These are phyloP conservation scores for Araneus ventricosus DNA, from an alignment of 1,140 invertebrate genomes.

Conservation along the genomic window DNA sequence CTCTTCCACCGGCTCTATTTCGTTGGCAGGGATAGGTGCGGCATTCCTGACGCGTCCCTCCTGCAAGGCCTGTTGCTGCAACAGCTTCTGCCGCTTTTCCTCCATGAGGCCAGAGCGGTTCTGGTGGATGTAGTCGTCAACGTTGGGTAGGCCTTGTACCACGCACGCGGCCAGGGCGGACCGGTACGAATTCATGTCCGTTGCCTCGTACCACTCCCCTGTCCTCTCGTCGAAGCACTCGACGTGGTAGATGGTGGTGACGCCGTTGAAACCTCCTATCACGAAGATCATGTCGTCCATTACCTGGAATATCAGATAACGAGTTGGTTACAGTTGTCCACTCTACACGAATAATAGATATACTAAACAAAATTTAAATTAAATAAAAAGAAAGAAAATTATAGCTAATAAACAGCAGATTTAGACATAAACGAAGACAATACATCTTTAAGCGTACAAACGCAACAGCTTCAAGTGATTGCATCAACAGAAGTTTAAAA, in stretches of 20 bases:
- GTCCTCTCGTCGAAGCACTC: conserved; percentile 93
- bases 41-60: conserved; percentile 76
- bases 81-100: conserved; percentile 87
- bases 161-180: conserved; percentile 93
- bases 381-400: no score
- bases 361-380: no score
- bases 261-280: conserved; percentile 86
- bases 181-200: conserved; percentile 91
- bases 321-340: not conserved
- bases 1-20: not conserved
- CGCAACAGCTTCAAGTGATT: no score
- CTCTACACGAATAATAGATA: not conserved
- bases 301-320: conserved; percentile 48
- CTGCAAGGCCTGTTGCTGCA: conserved; percentile 83
- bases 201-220: conserved; percentile 93
- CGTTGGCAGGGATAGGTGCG: not conserved
- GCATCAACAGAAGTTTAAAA: no score
- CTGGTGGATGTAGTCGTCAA: conserved; percentile 92
- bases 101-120: conserved; percentile 89
- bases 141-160: conserved; percentile 89
- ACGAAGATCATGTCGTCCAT: conserved; percentile 87
- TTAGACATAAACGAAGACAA: no score
- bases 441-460: no score
- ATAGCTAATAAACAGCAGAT: no score
- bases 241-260: conserved; percentile 89